Base-by-base conservation (phyloP, 2,113 vertebrate species). In the Amblyornis subalaris region DNA sequence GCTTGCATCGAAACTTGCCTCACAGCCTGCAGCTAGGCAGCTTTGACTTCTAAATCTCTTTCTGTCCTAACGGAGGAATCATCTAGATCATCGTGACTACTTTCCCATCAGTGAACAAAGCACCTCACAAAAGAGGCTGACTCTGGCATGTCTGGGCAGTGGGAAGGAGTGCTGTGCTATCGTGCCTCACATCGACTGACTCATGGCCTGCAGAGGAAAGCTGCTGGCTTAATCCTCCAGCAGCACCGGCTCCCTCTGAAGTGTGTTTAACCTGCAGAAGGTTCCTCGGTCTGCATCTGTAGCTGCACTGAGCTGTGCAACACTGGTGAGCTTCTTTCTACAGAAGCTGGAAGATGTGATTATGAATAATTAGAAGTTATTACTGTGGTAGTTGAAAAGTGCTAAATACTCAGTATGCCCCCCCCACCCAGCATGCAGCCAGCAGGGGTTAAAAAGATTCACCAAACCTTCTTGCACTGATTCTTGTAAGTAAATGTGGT, bases 101-200 rank as follows among this genome's bases (percentile, higher is more conserved):
- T 96, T 96, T 96, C 96, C 91, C 96, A 96, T 92, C 89, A 9
- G 78, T 17, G 85, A 94, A 91, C 91, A 96, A 96, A 95, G 88
- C 64, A 14, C 5, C 8, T 55, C 88, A 95, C 95, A 96, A 95
- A 94, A 64, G 93, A 88, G 85, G 69, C 93, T 95, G 94, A 19
- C 64, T 95, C 88, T 95, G 93, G 94, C 93, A 89, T 95, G 95
- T 91, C 95, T 94, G 93, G 96, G 96, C 96, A 90, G 94, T 91
- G 78, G 89, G 55, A 60, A 92, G 90, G 89, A 95, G 91, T 67
- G 93, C 91, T 93, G 75, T 25, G 82, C 91, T 95, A 96, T 95
- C 94, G 4, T 31, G 72, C 0, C 85, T 88, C 47, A 3, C 91
- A 96, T 95, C 94, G 26, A 77, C 92, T 96, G 95, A 96, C 88